phyloP scores from a whole-genome alignment of 2,797 vertebrate species.

The Dendrocincla fuliginosa region DNA sequence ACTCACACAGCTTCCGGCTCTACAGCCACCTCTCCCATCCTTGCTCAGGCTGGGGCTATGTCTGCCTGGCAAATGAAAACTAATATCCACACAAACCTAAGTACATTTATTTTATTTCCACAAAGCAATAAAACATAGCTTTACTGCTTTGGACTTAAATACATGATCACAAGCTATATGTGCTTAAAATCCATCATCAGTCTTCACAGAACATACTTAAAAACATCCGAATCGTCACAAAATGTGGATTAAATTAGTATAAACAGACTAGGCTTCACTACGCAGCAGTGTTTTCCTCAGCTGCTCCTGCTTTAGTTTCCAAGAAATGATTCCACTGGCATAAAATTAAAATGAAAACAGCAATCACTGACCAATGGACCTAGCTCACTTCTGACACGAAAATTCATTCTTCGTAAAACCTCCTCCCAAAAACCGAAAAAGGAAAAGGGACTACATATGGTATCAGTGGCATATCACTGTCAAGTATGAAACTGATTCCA shows the following conservation, averaged over 20 bases:
- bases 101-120: neutral
- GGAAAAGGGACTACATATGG: neutral
- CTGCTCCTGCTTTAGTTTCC: conserved; percentile 3
- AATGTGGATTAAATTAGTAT: conserved; percentile 33
- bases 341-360: conserved; percentile 16
- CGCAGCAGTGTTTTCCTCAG: conserved; percentile 2
- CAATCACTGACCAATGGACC: neutral
- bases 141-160: conserved; percentile 9
- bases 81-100: neutral
- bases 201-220: neutral
- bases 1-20: neutral
- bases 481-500: neutral
- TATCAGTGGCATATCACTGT: neutral
- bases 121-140: conserved; percentile 23
- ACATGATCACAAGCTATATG: neutral
- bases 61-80: neutral
- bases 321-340: neutral
- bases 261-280: neutral
- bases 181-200: conserved; percentile 37
- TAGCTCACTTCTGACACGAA: neutral
- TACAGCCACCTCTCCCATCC: neutral
- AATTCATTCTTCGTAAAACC: neutral
- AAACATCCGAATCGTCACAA: neutral
- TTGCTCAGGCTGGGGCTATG: neutral
- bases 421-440: neutral